Conservation (phyloP, 2,113 vertebrate species). For the Poicephalus gulielmi region DNA sequence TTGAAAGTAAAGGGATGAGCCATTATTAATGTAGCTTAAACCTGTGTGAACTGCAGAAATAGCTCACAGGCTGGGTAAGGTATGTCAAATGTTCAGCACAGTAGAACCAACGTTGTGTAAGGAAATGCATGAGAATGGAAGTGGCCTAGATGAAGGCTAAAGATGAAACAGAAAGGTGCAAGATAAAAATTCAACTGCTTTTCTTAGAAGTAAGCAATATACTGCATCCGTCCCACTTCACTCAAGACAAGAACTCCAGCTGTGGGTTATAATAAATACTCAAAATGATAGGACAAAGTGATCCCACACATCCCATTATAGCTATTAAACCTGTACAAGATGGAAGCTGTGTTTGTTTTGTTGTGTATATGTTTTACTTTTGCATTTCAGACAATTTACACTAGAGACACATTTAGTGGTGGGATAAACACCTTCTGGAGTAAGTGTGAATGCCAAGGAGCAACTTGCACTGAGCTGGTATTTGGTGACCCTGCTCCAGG, state of each 20-base stretch:
- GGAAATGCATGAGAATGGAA: neutral
- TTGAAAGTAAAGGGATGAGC: neutral
- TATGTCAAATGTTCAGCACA: neutral
- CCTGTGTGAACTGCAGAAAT: neutral
- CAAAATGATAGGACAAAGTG: neutral
- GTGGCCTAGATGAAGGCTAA: neutral
- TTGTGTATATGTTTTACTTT: neutral
- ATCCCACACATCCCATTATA: neutral
- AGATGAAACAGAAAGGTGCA: neutral
- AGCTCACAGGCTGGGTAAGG: neutral
- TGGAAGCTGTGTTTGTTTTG: neutral
- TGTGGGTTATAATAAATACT: neutral
- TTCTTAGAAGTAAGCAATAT: neutral
- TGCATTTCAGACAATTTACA: conserved; percentile 18
- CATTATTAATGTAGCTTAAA: neutral
- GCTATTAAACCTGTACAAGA: neutral
- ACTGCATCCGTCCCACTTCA: neutral
- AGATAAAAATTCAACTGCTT: neutral
- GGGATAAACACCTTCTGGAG: conserved; percentile 11
- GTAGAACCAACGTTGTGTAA: neutral
- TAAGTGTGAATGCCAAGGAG: neutral
- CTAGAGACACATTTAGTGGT: neutral
- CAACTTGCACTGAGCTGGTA: neutral
- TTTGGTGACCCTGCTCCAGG: neutral
- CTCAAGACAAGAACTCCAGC: neutral